Conservation (phyloP, 2,113 vertebrate genomes). For the Herpetotheres cachinnans region DNA sequence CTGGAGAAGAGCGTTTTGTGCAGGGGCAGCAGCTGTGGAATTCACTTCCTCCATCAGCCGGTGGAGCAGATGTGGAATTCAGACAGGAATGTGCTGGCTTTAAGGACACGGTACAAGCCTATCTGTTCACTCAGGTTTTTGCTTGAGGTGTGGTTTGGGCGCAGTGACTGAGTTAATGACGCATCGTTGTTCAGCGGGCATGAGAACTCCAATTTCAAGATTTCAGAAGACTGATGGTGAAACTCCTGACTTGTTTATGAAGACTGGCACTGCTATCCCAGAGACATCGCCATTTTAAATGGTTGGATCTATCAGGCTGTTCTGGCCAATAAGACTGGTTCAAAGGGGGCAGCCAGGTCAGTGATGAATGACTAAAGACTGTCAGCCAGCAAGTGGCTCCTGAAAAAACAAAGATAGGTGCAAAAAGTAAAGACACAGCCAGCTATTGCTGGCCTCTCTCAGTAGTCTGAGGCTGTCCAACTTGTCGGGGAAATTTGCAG, state of each 20-base stretch:
- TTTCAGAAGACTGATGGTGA: neutral
- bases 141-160: neutral
- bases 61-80: neutral
- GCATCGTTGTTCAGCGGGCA: neutral
- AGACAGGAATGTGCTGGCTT: conserved; percentile 28
- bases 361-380: neutral
- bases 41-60: neutral
- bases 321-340: neutral
- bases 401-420: neutral
- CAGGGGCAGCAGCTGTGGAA: neutral
- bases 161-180: neutral
- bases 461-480: neutral
- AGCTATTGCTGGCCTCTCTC: neutral
- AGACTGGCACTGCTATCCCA: neutral
- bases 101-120: neutral
- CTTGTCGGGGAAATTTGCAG: neutral
- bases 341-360: neutral
- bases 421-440: neutral
- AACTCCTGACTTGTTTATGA: neutral
- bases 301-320: neutral
- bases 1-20: neutral
- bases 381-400: neutral
- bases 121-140: neutral
- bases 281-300: neutral
- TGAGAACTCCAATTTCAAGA: neutral